phyloP scores from a whole-genome alignment of 1,140 invertebrate genomes.

The Amyelois transitella region DNA sequence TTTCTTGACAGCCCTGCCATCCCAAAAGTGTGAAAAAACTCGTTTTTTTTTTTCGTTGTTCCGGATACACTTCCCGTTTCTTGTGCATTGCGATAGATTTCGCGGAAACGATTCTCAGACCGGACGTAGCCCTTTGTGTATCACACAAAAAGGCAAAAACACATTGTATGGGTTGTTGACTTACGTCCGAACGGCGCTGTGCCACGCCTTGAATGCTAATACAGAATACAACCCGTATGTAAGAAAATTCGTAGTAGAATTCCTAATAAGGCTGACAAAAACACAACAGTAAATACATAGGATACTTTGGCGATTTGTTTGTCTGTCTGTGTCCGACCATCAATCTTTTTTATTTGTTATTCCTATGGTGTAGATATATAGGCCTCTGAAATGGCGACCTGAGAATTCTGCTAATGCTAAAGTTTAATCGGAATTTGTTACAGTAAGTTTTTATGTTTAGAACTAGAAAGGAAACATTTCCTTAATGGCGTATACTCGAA shows the following conservation, averaged over 20 bases:
- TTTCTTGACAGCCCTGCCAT: conserved; percentile 28
- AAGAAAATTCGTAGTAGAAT: conserved; percentile 22
- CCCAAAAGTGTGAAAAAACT: conserved; percentile 39
- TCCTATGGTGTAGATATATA: background rate
- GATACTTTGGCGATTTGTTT: background rate
- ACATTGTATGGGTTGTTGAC: conserved; percentile 58
- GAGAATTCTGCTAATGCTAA: background rate
- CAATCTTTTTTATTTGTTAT: conserved; percentile 1
- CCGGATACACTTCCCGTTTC: conserved; percentile 68
- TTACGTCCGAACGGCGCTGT: conserved; percentile 43
- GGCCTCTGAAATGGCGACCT: background rate
- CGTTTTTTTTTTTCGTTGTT: conserved; percentile 52
- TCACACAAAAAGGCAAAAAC: conserved; percentile 45
- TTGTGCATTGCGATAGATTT: conserved; percentile 66
- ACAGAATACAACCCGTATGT: conserved; percentile 33
- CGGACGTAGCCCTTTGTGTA: conserved; percentile 66
- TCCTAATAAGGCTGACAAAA: conserved; percentile 27
- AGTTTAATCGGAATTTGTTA: too few species aligned
- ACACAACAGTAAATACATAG: conserved; percentile 12
- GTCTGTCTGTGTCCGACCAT: background rate
- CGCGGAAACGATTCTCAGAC: conserved; percentile 55
- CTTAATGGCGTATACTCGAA: too few species aligned
- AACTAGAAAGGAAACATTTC: too few species aligned
- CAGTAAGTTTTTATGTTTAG: too few species aligned
- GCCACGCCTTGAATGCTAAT: conserved; percentile 37